These are phyloP conservation scores for Hydrochoerus hydrochaeris DNA, from an alignment of 2,113 vertebrate genomes.

Conservation along the genomic window DNA sequence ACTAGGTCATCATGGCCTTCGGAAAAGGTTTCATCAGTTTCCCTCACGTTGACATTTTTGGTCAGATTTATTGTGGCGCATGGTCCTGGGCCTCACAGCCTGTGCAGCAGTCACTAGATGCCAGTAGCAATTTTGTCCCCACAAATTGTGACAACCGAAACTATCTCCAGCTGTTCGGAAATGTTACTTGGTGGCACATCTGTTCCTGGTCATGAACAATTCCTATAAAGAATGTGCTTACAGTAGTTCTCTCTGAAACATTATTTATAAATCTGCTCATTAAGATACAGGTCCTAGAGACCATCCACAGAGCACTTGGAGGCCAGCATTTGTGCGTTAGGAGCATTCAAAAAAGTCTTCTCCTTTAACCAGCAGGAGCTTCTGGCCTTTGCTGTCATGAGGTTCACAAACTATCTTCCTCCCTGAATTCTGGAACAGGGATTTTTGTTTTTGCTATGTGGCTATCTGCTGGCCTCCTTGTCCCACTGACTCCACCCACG, in stretches of 20 bases:
- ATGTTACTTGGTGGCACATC: not conserved
- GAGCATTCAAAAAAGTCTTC: not conserved
- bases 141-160: not conserved
- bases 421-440: not conserved
- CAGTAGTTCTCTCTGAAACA: not conserved
- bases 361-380: not conserved
- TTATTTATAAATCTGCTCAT: not conserved
- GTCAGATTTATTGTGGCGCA: not conserved
- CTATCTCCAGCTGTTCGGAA: not conserved
- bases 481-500: fast-evolving
- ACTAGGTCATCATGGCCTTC: not conserved
- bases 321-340: not conserved
- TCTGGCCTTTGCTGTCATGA: not conserved
- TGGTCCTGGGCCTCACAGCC: not conserved
- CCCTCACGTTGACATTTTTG: not conserved
- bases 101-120: not conserved
- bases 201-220: not conserved
- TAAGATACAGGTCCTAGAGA: not conserved
- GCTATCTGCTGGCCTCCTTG: not conserved
- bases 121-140: fast-evolving
- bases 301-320: not conserved
- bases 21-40: not conserved
- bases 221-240: not conserved
- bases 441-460: not conserved
- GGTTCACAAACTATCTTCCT: not conserved